phyloP scores from a whole-genome alignment of 2,888 invertebrate species.

The Cyclophora punctaria region DNA sequence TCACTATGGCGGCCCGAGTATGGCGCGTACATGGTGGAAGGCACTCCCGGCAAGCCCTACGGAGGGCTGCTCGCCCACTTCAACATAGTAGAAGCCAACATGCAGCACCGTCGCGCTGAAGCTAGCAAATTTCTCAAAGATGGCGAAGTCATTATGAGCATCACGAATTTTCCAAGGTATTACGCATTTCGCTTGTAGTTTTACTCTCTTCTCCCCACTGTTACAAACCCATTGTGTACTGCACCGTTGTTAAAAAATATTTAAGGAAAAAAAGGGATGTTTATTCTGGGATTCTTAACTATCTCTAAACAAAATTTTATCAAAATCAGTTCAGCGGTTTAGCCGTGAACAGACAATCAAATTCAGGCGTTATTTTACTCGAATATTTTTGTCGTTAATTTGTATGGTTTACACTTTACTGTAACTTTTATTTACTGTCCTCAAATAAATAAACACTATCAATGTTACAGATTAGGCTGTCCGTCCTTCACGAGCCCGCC shows the following conservation, averaged over 20 bases:
- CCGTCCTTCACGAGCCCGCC: conserved; percentile 90
- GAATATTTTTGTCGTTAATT: not conserved
- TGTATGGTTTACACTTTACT: too few relatives aligned
- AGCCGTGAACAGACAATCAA: too few relatives aligned
- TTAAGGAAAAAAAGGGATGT: too few relatives aligned
- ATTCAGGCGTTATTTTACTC: not conserved
- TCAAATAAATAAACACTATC: not conserved
- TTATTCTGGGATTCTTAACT: too few relatives aligned
- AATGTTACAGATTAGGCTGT: conserved; percentile 84
- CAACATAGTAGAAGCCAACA: conserved; percentile 98
- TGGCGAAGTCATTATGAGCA: conserved; percentile 90
- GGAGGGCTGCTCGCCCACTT: conserved; percentile 96
- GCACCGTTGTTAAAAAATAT: too few relatives aligned
- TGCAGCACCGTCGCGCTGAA: conserved; percentile 92
- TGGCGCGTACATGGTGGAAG: conserved; percentile 99
- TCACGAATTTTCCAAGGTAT: conserved; percentile 95
- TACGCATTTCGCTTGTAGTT: too few relatives aligned
- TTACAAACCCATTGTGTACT: too few relatives aligned
- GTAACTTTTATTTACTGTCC: not conserved
- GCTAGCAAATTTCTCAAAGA: conserved; percentile 82
- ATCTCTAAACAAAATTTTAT: too few relatives aligned
- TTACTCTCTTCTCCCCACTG: too few relatives aligned
- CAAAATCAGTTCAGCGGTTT: too few relatives aligned
- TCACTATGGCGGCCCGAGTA: conserved; percentile 98
- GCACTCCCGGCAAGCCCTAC: conserved; percentile 97